phyloP scores from a whole-genome alignment of 2,113 vertebrate genomes.

The Sylvicapra grimmia region DNA sequence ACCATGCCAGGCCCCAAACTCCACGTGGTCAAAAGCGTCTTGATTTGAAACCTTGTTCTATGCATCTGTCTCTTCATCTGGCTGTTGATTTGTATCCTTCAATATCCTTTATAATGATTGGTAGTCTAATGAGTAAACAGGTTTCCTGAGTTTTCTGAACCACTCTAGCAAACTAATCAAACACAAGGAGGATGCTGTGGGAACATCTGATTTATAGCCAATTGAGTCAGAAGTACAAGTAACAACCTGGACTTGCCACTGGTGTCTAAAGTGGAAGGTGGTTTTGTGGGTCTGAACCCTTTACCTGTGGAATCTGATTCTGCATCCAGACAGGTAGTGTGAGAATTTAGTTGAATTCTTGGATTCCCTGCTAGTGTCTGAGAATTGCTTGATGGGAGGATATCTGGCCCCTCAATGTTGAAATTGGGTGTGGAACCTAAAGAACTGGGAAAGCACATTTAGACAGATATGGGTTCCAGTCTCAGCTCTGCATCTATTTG shows the following conservation, averaged over 20 bases:
- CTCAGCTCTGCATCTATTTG: not conserved
- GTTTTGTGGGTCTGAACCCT: not conserved
- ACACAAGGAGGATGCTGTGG: not conserved
- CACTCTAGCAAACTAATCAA: not conserved
- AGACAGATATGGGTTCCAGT: not conserved
- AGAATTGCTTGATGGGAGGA: not conserved
- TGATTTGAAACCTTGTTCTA: not conserved
- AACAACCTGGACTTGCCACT: not conserved
- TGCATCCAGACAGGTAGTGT: not conserved
- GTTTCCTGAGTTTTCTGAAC: not conserved
- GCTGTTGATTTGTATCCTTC: not conserved
- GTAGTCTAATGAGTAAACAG: not conserved
- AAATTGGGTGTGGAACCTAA: not conserved
- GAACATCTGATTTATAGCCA: not conserved
- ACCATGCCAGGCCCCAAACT: not conserved
- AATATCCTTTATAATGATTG: not conserved
- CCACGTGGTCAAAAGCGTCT: not conserved
- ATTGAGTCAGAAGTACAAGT: not conserved
- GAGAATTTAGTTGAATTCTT: not conserved
- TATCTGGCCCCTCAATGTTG: not conserved
- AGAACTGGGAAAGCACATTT: not conserved
- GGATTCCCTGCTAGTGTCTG: not conserved
- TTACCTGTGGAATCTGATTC: not conserved
- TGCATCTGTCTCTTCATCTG: too few species aligned
- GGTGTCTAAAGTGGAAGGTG: not conserved